phyloP scores from a whole-genome alignment of 2,113 vertebrate genomes.

The Gnathonemus echidnorhynchus region DNA sequence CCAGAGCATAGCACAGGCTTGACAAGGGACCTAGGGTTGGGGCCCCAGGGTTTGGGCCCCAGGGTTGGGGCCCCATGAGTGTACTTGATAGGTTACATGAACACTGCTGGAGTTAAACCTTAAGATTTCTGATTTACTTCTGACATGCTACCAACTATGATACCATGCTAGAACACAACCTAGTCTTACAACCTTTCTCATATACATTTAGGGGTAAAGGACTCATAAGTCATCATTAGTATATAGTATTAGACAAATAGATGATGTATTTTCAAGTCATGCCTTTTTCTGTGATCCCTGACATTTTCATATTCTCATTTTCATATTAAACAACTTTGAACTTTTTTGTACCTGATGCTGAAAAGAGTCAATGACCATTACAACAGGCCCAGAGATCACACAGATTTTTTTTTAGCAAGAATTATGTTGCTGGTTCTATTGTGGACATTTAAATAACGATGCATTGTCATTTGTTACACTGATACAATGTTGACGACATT shows the following conservation, averaged over 20 bases:
- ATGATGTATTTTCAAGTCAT: background rate
- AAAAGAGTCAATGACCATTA: background rate
- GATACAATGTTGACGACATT: background rate
- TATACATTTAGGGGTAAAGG: background rate
- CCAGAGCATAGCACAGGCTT: background rate
- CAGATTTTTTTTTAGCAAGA: background rate
- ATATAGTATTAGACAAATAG: background rate
- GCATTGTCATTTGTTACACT: background rate
- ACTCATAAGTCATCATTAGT: background rate
- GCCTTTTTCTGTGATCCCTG: background rate
- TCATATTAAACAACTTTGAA: background rate
- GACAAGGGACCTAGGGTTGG: background rate
- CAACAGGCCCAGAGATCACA: background rate
- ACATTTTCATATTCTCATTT: background rate
- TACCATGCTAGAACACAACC: background rate
- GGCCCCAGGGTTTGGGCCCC: too few species aligned
- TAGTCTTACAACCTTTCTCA: background rate
- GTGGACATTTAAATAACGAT: background rate
- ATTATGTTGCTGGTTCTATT: background rate
- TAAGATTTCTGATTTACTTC: too few species aligned
- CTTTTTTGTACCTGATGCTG: too few species aligned
- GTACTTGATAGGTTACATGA: too few species aligned
- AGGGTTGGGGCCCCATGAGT: background rate
- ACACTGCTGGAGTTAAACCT: too few species aligned
- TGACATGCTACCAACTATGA: too few species aligned